Conservation (phyloP, 1,140 invertebrate genomes). For the Drosophila ogumai region DNA sequence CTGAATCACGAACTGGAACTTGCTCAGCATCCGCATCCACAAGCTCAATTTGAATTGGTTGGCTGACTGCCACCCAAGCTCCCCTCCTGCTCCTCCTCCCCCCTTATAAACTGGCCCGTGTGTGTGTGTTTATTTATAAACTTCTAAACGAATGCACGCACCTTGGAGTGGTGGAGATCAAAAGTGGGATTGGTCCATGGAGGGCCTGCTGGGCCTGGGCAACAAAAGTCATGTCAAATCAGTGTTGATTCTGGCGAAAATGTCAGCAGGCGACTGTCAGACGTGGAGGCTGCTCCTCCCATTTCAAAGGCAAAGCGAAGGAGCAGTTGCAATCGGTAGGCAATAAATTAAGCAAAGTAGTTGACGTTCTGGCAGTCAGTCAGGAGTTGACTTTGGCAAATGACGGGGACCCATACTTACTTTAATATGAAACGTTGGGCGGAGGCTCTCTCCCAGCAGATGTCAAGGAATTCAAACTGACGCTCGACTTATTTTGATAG, state of each 20-base stretch:
- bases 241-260: constrained; percentile 81
- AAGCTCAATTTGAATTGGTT: constrained; percentile 25
- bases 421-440: neutral
- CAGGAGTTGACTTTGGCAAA: constrained; percentile 65
- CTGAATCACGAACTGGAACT: constrained; percentile 24
- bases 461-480: constrained; percentile 64
- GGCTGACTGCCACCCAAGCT: constrained; percentile 26
- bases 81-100: neutral
- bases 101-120: neutral
- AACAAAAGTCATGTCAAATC: constrained; percentile 82
- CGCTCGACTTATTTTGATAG: constrained; percentile 73
- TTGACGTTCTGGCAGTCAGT: constrained; percentile 68
- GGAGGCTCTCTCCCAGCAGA: neutral
- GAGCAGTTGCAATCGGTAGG: constrained; percentile 67
- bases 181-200: constrained; percentile 61
- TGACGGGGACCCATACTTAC: constrained; percentile 11
- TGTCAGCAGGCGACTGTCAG: constrained; percentile 70
- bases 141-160: constrained; percentile 81
- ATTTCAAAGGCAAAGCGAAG: constrained; percentile 21
- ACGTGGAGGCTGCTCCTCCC: constrained; percentile 8
- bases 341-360: constrained; percentile 78
- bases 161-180: constrained; percentile 51
- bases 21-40: constrained; percentile 4
- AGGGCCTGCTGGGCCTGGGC: constrained; percentile 51
- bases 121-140: constrained; percentile 74